Base-by-base conservation (phyloP, 2,888 invertebrate genomes). In the Xestia c-nigrum region DNA sequence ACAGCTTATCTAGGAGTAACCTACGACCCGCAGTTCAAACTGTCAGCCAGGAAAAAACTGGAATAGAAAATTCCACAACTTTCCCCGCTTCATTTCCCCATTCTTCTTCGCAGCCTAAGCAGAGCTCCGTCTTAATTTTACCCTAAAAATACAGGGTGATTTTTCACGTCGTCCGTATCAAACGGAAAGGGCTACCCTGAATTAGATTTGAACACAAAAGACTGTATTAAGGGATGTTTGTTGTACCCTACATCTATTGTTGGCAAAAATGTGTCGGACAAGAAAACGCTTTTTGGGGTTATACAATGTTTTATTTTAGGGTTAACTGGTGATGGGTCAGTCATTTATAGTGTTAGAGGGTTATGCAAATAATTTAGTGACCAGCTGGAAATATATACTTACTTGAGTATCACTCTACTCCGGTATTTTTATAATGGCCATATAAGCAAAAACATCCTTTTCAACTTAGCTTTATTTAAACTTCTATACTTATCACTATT, bases 161-260 rank as follows among this genome's bases (percentile, higher is more conserved):
- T 87, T 88, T 87, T 89, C 86, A 87, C 81, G 83, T 75, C 63
- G 40, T 24, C 74, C 73, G 16, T 79, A 79, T 82, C 77, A 81
- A 87, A 81, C 78, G 74, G 77, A 81, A 85, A 83, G 83, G 87
- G 80, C 84, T 81, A 69, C 73, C 64, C 78, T 68, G 88, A 84
- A 87, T 88, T 89, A 87, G 84, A 88, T 86, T 87, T 83, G 81
- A 80, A 81, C 89, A 88, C 89, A 88, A 88, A 88, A 89, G 89
- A 77, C 65, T 83, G 63, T 81, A 89, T 89, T 80, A 88, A 89
- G 89, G 83, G 80, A 81, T 89, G 83, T 89, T 88, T 85, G 86
- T 85, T 84, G 84, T 82, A 75, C 76, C 69, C 63, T 55, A 70
- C 79, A 59, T 43, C 84, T 65, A 83, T 89, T 89, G 89, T 87